Evolutionary conservation across 2,113 vertebrate genomes (phyloP), one percentile per base, ranked within the genome.

Genomic region (Cochlearius cochlearius): DNA sequence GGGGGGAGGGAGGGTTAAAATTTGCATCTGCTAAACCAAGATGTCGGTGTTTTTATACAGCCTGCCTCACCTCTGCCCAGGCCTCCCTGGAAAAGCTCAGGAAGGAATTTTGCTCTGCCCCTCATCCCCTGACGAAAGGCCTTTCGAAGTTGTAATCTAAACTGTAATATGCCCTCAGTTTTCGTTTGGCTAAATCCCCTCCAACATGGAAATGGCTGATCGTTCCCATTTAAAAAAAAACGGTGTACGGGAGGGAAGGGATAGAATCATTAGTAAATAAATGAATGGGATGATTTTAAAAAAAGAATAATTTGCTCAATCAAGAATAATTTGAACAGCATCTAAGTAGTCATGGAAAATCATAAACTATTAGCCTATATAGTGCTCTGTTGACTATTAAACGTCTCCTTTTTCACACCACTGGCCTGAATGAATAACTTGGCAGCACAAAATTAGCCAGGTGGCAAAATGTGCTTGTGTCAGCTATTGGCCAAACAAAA

Each of bases 341-440:
- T 96, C 92, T 96, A 95, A 97, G 95, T 88, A 96, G 95, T 94
- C 92, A 93, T 95, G 95, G 95, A 96, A 98, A 98, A 98, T 98
- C 97, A 98, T 97, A 98, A 98, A 97, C 97, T 98, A 97, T 97
- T 96, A 96, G 95, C 94, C 97, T 98, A 96, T 96, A 97, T 88
- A 97, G 97, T 93, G 95, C 94, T 98, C 92, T 91, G 95, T 97
- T 97, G 97, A 97, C 97, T 98, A 97, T 97, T 98, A 98, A 98
- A 98, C 72, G 90, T 93, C 97, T 98, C 96, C 96, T 98, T 98
- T 98, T 98, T 98, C 97, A 98, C 97, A 96, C 97, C 97, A 98
- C 96, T 97, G 97, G 97, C 97, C 97, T 95, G 96, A 98, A 97
- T 97, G 95, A 98, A 98, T 97, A 98, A 97, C 97, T 98, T 97